Conservation (phyloP, 1,140 invertebrate species). For the Dendroctonus ponderosae region DNA sequence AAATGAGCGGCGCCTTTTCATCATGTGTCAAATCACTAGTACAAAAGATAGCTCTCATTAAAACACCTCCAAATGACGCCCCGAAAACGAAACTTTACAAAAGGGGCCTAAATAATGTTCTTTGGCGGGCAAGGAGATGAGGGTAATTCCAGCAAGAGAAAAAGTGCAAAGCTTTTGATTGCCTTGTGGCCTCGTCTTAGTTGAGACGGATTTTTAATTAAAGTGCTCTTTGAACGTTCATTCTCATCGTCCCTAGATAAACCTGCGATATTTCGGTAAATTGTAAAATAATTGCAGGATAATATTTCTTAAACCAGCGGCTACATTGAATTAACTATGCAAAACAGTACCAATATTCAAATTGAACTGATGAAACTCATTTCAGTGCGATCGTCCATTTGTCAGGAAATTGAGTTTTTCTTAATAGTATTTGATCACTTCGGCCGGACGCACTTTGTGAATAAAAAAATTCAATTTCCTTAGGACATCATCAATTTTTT, state of each 20-base stretch:
- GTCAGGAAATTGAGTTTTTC: conserved; percentile 4
- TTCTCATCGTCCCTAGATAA: too few species aligned
- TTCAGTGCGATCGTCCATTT: too few species aligned
- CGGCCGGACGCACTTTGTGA: background rate
- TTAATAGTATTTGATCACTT: conserved; percentile 5
- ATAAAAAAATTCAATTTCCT: conserved; percentile 15
- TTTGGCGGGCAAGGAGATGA: background rate
- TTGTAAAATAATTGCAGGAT: too few species aligned
- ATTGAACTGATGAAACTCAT: too few species aligned
- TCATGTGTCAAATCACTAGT: conserved; percentile 2
- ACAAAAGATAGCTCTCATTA: conserved; percentile 4
- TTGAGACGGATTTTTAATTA: too few species aligned
- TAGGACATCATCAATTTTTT: background rate
- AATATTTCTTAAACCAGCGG: too few species aligned
- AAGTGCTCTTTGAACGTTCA: too few species aligned
- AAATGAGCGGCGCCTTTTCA: background rate
- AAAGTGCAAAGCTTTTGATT: too few species aligned
- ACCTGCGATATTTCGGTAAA: too few species aligned
- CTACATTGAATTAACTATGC: too few species aligned
- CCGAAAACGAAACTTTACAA: background rate
- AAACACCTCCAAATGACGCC: conserved; percentile 3
- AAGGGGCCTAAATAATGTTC: conserved; percentile 1
- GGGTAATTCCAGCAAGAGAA: background rate
- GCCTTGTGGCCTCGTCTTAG: too few species aligned
- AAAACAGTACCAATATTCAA: too few species aligned